Conservation (phyloP, 2,113 vertebrate genomes). For the Semicossyphus pulcher region DNA sequence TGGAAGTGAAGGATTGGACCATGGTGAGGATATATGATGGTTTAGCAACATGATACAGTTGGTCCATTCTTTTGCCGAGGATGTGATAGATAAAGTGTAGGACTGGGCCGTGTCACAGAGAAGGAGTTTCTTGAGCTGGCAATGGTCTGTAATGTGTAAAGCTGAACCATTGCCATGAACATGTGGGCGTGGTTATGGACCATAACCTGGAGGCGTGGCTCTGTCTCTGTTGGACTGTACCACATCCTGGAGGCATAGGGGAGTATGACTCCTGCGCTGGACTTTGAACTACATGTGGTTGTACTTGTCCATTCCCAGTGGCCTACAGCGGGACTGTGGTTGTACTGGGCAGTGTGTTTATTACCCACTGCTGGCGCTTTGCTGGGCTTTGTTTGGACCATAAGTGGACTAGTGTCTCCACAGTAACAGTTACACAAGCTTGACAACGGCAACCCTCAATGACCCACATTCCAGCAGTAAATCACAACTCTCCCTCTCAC, state of each 20-base stretch:
- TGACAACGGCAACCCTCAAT: conserved; percentile 55
- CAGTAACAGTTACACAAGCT: conserved; percentile 74
- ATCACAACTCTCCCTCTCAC: conserved; percentile 62
- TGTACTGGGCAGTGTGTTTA: conserved; percentile 27
- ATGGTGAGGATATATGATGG: not conserved
- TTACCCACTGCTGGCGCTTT: conserved; percentile 39
- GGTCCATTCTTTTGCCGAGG: not conserved
- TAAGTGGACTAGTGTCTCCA: conserved; percentile 61
- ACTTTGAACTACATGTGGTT: conserved; percentile 33
- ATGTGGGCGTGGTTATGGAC: not conserved
- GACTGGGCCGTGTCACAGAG: not conserved
- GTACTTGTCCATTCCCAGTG: not conserved
- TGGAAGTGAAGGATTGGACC: not conserved
- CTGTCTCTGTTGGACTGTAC: no score
- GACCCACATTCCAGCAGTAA: conserved; percentile 81
- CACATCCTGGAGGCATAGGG: no score
- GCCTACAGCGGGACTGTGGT: not conserved
- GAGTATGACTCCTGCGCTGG: no score
- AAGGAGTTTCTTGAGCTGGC: not conserved
- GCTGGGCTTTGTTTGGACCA: conserved; percentile 57
- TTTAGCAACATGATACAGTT: no score
- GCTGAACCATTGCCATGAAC: not conserved
- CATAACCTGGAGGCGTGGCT: no score
- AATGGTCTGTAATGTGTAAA: not conserved
- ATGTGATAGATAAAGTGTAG: not conserved